Evolutionary conservation across 2,888 invertebrate genomes (phyloP), one percentile per base, ranked within the genome.

Genomic region (Meteorus colon): DNA sequence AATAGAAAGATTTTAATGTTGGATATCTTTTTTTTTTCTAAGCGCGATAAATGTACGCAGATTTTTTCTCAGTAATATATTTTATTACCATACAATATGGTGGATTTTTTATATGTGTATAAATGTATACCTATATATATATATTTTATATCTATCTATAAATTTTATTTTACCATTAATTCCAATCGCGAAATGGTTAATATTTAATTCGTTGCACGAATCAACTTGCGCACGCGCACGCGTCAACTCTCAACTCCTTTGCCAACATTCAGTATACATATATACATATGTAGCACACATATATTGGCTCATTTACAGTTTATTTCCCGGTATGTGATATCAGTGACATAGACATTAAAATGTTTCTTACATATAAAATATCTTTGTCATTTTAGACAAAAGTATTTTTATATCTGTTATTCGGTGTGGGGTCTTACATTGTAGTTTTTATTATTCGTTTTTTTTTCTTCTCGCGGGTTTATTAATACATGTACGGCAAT

Each of bases 311-410:
- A 69, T 69, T 75, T 74, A 75, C 68, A 72, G 67, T 75, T 41
- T 65, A 60, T 74, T 80, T 79, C 79, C 72, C 55, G 69, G 80
- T 80, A 80, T 66, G 60, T 70, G 65, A 59, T 45, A 67, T 45
- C 45, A 74, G 55, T 55, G 55, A n/a, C 16, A 67, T 51, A 67
- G 55, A 34, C 83, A 85, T 84, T 62, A 59, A 85, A 86, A 85
- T 84, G 84, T 68, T 77, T 74, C 45, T 27, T 51, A n/a, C 51
- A 27, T 71, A 19, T 24, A 41, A 41, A 41, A 41, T 41, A 41
- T 41, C 8, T 8, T 41, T 41, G 41, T 41, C 12, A 12, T 12
- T 41, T 41, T 41, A 12, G 41, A 41, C 8, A 41, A 41, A 41
- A 41, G 8, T 41, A 41, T 41, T 41, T 41, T 41, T 41, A 41